phyloP scores from a whole-genome alignment of 2,113 vertebrate genomes.

The Probosciger aterrimus region DNA sequence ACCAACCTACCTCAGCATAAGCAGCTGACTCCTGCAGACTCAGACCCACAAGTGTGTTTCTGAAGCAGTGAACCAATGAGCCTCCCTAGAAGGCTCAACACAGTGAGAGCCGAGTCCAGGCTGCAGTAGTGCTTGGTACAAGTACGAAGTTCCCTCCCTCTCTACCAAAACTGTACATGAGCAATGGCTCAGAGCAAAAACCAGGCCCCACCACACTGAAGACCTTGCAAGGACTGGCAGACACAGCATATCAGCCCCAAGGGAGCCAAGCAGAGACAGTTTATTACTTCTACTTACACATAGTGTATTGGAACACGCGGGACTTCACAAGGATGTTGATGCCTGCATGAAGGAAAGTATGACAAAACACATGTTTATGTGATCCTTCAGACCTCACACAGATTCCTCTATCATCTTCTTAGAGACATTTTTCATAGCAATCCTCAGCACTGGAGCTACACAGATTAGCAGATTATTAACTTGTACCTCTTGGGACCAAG shows the following conservation, averaged over 20 bases:
- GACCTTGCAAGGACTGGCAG: neutral
- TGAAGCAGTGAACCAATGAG: neutral
- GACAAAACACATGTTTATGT: neutral
- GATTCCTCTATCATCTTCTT: neutral
- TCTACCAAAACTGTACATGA: neutral
- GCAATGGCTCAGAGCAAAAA: neutral
- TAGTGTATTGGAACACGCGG: constrained; percentile 89
- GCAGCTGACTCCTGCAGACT: neutral
- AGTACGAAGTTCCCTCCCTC: neutral
- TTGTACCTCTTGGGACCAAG: neutral
- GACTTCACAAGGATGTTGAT: constrained; percentile 96
- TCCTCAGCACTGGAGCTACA: neutral
- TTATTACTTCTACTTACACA: constrained; percentile 85
- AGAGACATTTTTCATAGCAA: neutral
- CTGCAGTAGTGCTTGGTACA: neutral
- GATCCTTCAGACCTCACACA: neutral
- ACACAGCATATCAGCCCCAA: neutral
- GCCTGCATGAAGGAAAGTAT: constrained; percentile 69
- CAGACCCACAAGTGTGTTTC: neutral
- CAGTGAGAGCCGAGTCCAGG: neutral
- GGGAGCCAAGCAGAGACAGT: neutral
- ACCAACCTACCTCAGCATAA: neutral
- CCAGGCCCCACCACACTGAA: neutral
- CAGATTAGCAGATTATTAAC: neutral
- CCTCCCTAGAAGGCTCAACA: neutral